Conservation (phyloP, 1,140 invertebrate genomes). For the Heliconius hermathena region DNA sequence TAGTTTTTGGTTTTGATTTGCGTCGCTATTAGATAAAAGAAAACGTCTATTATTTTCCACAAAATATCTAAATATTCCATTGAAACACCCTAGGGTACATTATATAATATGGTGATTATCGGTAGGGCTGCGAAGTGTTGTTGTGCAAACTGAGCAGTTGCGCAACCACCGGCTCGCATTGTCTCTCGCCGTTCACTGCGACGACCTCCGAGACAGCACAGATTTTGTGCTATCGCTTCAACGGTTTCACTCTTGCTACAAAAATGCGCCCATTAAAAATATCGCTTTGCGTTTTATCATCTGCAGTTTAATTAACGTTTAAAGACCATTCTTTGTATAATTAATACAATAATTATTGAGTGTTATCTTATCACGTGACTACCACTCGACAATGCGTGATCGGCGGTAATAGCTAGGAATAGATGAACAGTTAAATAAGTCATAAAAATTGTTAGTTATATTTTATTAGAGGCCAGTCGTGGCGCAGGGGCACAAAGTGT, state of each 20-base stretch:
- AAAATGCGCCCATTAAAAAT: background rate
- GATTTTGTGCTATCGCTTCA: slow-evolving; percentile 53
- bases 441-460: background rate
- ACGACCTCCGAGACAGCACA: slow-evolving; percentile 67
- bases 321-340: slow-evolving; percentile 16
- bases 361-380: slow-evolving; percentile 51
- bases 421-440: background rate
- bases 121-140: slow-evolving; percentile 54
- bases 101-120: slow-evolving; percentile 18
- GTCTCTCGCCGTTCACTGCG: slow-evolving; percentile 78
- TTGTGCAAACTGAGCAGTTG: slow-evolving; percentile 75
- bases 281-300: background rate
- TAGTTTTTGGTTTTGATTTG: no score
- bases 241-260: slow-evolving; percentile 22
- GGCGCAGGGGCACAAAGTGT: no score
- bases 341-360: slow-evolving; percentile 34
- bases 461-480: background rate
- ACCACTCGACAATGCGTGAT: slow-evolving; percentile 52
- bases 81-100: background rate
- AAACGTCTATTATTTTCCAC: background rate
- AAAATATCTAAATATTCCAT: background rate
- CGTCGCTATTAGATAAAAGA: background rate
- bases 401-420: background rate
- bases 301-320: slow-evolving; percentile 28
- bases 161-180: slow-evolving; percentile 75